Percentiles rank a stretch among this genome's conserved stretches.
Conservation (phyloP, 2,888 invertebrate species). For the Rhingia campestris region DNA sequence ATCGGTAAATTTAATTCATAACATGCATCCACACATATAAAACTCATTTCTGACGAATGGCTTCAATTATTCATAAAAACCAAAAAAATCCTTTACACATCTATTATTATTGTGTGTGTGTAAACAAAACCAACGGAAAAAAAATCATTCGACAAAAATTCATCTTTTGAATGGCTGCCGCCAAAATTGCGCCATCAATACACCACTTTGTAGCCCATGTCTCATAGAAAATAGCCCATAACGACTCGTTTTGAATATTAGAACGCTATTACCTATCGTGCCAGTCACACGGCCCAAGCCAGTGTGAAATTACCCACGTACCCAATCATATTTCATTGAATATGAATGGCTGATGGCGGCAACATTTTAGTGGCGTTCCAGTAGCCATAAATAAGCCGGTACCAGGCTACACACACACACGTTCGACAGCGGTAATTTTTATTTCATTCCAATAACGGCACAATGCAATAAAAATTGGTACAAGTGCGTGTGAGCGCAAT, state of each 20-base stretch:
- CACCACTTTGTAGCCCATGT: neutral
- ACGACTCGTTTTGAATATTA: conserved; percentile 69
- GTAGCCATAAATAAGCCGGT: conserved; percentile 38
- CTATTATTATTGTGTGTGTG: neutral
- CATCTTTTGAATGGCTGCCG: conserved; percentile 37
- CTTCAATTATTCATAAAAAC: no score
- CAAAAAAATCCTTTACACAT: neutral
- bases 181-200: conserved; percentile 62
- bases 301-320: conserved; percentile 20
- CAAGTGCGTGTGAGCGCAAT: neutral
- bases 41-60: no score
- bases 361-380: conserved; percentile 43
- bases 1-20: no score
- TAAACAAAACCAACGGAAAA: neutral
- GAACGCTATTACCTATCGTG: conserved; percentile 59
- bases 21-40: no score
- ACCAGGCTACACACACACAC: neutral
- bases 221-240: conserved; percentile 45
- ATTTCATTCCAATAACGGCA: conserved; percentile 44
- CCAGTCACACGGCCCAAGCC: conserved; percentile 7
- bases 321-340: conserved; percentile 64
- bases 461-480: conserved; percentile 42
- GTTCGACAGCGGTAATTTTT: conserved; percentile 52
- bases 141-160: conserved; percentile 23
- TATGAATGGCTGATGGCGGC: conserved; percentile 48